Base-by-base conservation (phyloP, 2,113 vertebrate genomes). In the Meriones unguiculatus region DNA sequence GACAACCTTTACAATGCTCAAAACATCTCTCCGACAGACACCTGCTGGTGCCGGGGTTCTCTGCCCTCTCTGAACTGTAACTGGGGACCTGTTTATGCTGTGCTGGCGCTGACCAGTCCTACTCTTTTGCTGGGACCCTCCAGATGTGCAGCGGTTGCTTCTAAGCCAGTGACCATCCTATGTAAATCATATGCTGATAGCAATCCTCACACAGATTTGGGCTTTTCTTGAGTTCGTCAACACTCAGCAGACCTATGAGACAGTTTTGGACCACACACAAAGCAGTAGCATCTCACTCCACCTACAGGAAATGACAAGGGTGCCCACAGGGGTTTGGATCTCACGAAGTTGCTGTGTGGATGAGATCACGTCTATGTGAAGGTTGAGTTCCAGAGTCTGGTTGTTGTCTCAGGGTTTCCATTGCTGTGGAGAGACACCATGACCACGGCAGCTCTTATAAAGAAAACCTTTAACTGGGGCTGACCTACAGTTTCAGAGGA, bases 1-100 rank as follows among this genome's bases (percentile, higher is more conserved):
- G 57, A 12, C 13, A 57, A 15, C 11, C 57, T 57, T 57, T 57
- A 57, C 57, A 46, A 5, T 46, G 46, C 46, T 46, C 3, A 46
- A 46, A 46, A 46, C 46, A 46, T 4, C 46, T 46, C 46, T 46
- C 46, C 46, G 46, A 15, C 57, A 57, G 7, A 75, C 20, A 41
- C 4, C 2, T 0, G 0, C 22, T 57, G 25, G 30, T 11, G 11
- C 38, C 59, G 30, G 41, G 14, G 32, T 17, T 1, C n/a, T 75
- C 46, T 93, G 46, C 30, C 14, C 57, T 81, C 22, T 69, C 69
- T 46, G 46, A 0, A 0, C 59, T 54, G 18, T 54, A 41, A 25
- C 67, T 12, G 15, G 77, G 35, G 35, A 72, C 28, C 64, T 20
- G 3, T 57, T 67, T 62, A 64, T 84, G 64, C 84, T n/a, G 1